phyloP scores from a whole-genome alignment of 2,888 invertebrate genomes.

The Alloscopus bannaensis region DNA sequence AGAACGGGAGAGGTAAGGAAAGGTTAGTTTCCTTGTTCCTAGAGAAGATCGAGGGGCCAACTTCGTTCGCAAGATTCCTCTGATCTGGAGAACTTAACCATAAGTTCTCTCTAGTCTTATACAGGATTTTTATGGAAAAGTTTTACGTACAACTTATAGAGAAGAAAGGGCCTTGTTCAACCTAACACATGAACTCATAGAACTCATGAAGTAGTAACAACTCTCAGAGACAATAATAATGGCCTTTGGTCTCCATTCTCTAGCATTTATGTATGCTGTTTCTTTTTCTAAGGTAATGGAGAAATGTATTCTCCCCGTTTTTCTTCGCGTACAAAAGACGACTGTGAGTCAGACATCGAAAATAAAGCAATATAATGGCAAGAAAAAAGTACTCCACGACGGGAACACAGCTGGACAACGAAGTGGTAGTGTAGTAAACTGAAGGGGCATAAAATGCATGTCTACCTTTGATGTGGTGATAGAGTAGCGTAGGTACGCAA shows the following conservation, averaged over 20 bases:
- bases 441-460: too few relatives aligned
- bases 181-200: slow-evolving; percentile 17
- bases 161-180: slow-evolving; percentile 8
- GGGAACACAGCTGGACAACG: slow-evolving; percentile 35
- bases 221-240: slow-evolving; percentile 49
- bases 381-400: slow-evolving; percentile 6
- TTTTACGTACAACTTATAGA: slow-evolving; percentile 17
- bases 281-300: slow-evolving; percentile 10
- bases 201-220: slow-evolving; percentile 30
- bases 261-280: slow-evolving; percentile 31
- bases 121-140: too few relatives aligned
- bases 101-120: too few relatives aligned
- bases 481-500: too few relatives aligned
- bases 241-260: slow-evolving; percentile 6
- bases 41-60: not conserved
- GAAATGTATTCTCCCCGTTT: slow-evolving; percentile 8
- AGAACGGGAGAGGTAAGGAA: slow-evolving; percentile 38
- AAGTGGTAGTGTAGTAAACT: too few relatives aligned
- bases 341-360: slow-evolving; percentile 17
- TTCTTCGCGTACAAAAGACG: not conserved
- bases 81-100: too few relatives aligned
- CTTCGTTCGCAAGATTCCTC: not conserved
- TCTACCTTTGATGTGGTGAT: too few relatives aligned
- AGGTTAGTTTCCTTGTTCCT: slow-evolving; percentile 43
- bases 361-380: slow-evolving; percentile 29